These are phyloP conservation scores for Centrocercus urophasianus DNA, from an alignment of 2,113 vertebrate species.

Conservation along the genomic window DNA sequence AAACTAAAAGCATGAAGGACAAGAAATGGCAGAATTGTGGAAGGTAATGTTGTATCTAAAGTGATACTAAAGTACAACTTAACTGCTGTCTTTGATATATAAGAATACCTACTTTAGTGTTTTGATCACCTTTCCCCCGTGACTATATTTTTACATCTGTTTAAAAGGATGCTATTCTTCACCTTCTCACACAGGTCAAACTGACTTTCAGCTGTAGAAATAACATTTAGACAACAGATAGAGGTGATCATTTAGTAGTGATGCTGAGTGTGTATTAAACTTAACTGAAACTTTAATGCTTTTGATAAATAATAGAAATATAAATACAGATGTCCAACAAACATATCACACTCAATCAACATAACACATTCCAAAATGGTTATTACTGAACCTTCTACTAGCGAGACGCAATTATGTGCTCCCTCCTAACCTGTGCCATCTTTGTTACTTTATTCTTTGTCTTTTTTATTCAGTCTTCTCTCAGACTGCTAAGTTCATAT, in stretches of 20 bases:
- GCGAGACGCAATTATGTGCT: fast-evolving
- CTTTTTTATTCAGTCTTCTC: background rate
- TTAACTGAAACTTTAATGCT: background rate
- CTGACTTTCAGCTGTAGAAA: background rate
- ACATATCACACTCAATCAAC: background rate
- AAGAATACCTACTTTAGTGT: background rate
- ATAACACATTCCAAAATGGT: background rate
- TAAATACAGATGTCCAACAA: background rate
- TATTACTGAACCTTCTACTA: background rate
- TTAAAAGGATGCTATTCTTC: background rate
- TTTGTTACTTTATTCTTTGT: background rate
- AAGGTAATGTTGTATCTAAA: background rate
- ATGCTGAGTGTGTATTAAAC: background rate
- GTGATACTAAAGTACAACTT: background rate
- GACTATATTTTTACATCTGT: fast-evolving
- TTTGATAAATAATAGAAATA: background rate
- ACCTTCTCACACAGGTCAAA: background rate
- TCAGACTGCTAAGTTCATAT: background rate
- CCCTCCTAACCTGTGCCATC: background rate
- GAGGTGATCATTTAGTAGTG: background rate
- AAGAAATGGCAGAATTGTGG: background rate
- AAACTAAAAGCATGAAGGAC: background rate
- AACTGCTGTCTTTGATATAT: background rate
- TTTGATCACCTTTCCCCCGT: background rate
- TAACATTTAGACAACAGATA: background rate